Conservation (phyloP, 2,888 invertebrate species). For the Caenorhabditis imperialis region DNA sequence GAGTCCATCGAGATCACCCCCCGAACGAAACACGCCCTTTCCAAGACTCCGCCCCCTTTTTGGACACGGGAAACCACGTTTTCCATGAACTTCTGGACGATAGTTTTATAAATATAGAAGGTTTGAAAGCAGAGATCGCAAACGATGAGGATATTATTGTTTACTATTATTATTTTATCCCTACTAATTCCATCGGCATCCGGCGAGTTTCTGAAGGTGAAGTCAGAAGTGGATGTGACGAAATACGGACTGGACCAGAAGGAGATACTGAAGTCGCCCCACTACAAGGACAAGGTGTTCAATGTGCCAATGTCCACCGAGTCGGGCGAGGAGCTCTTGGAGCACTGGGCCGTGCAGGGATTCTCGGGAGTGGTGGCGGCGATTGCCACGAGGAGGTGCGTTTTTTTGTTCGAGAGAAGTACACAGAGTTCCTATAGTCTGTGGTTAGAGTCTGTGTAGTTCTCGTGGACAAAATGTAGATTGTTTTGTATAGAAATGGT, state of each 20-base stretch:
- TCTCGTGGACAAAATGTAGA: not conserved
- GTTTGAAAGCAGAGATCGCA: slow-evolving; percentile 1
- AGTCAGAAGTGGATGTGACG: slow-evolving; percentile 37
- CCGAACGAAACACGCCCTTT: too few relatives aligned
- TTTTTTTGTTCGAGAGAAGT: too few relatives aligned
- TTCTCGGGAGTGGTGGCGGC: slow-evolving; percentile 57
- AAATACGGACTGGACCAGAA: slow-evolving; percentile 32
- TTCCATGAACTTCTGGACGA: slow-evolving; percentile 25
- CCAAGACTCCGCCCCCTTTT: slow-evolving; percentile 27
- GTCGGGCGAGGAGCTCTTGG: slow-evolving; percentile 49
- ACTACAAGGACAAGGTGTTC: slow-evolving; percentile 47
- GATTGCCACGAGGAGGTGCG: slow-evolving; percentile 52
- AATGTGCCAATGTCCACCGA: slow-evolving; percentile 48
- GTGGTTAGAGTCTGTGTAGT: too few relatives aligned
- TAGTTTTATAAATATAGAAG: slow-evolving; percentile 28
- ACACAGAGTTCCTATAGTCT: too few relatives aligned
- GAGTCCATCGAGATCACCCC: slow-evolving; percentile 25
- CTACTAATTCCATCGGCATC: not conserved
- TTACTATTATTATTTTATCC: not conserved
- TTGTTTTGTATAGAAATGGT: too few relatives aligned
- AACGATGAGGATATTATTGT: too few relatives aligned
- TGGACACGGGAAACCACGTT: slow-evolving; percentile 26
- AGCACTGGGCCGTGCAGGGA: slow-evolving; percentile 58
- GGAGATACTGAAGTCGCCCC: slow-evolving; percentile 40
- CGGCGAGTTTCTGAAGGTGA: slow-evolving; percentile 9